Conservation (phyloP, 2,888 invertebrate species). For the Dryadula phaetusa region DNA sequence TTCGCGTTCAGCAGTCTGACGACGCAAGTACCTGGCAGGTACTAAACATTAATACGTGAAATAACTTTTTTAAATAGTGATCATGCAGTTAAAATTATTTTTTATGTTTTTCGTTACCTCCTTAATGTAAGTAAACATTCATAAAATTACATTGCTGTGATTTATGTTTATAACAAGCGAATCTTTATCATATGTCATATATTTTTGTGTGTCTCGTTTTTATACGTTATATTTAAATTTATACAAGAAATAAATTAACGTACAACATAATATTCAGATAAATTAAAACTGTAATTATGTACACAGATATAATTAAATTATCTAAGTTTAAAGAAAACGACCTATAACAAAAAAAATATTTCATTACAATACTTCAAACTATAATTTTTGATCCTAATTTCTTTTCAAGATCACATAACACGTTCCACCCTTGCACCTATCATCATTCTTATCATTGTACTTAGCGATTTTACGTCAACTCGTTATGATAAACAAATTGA, state of each 20-base stretch:
- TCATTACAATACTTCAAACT: neutral
- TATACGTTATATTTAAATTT: neutral
- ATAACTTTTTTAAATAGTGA: slow-evolving; percentile 51
- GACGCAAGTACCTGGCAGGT: slow-evolving; percentile 70
- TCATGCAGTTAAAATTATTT: slow-evolving; percentile 66
- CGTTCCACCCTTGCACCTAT: slow-evolving; percentile 71
- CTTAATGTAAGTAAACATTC: slow-evolving; percentile 65
- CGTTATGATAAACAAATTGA: slow-evolving; percentile 63
- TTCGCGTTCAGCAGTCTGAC: slow-evolving; percentile 70
- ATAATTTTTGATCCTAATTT: neutral
- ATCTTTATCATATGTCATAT: neutral
- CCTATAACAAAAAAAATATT: neutral
- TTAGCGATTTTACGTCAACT: slow-evolving; percentile 73
- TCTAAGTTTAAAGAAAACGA: neutral
- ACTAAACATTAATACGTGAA: slow-evolving; percentile 59
- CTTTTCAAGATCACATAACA: slow-evolving; percentile 38
- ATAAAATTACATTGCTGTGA: neutral
- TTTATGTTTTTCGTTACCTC: slow-evolving; percentile 62
- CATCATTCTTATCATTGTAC: slow-evolving; percentile 71
- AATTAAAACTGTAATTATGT: too few relatives aligned
- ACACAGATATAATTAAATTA: too few relatives aligned
- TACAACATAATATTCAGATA: neutral
- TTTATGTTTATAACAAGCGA: neutral
- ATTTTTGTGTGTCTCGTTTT: neutral
- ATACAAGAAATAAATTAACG: neutral